Evolutionary conservation across 2,888 invertebrate genomes (phyloP).

Genomic region (Microchrysa polita): DNA sequence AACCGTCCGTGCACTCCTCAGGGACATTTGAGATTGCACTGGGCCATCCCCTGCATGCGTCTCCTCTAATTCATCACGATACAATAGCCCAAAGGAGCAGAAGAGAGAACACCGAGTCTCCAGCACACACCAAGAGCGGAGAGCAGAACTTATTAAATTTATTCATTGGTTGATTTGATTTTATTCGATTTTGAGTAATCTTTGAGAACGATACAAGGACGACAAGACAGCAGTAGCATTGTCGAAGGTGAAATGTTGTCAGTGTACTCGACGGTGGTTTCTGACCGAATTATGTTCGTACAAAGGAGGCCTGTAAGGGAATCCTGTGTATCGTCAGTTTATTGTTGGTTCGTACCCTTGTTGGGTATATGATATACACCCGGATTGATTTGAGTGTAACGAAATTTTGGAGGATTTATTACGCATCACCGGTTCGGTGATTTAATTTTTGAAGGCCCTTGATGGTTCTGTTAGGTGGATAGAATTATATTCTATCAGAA

Average conservation of each 20-base stretch:
- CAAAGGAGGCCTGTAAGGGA: constrained; percentile 14
- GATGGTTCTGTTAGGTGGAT: no score
- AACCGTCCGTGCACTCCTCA: no score
- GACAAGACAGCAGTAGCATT: not conserved
- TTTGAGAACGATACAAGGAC: constrained; percentile 40
- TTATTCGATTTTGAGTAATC: constrained; percentile 49
- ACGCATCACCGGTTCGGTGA: constrained; percentile 29
- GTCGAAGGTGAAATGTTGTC: no score
- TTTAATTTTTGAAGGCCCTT: constrained; percentile 25
- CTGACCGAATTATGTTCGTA: constrained; percentile 31
- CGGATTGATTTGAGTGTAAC: constrained; percentile 10
- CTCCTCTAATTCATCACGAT: no score
- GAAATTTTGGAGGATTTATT: constrained; percentile 16
- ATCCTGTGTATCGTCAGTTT: not conserved
- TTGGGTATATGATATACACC: no score
- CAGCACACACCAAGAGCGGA: not conserved
- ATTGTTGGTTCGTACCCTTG: no score
- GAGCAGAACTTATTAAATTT: constrained; percentile 49
- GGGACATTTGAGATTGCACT: no score
- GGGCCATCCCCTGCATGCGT: no score
- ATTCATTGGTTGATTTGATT: constrained; percentile 52
- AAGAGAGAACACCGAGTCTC: no score
- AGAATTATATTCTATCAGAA: not conserved
- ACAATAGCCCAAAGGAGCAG: no score
- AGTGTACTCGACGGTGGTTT: constrained; percentile 33